Base-by-base conservation (phyloP, 2,888 invertebrate species). In the Drosophila mulleri region DNA sequence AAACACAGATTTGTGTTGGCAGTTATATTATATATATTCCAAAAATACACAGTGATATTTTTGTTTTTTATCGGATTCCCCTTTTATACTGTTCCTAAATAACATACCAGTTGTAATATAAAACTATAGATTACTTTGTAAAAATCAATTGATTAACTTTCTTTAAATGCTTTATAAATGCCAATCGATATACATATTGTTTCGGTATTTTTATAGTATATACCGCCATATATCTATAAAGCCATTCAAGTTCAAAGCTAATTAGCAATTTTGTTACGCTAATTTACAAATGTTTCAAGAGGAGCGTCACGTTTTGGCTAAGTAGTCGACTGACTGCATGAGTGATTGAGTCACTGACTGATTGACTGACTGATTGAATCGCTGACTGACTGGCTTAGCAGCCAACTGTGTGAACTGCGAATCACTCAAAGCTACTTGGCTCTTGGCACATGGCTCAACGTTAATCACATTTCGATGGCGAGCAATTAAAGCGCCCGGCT, bases 391-490 rank as follows among this genome's bases (percentile, higher is more conserved):
- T 35, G 20, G 18, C 18, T 44, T 35, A 18, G 8, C 52, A 9
- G 23, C 23, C 53, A 52, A 44, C 39, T 44, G 65, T 48, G 50
- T 23, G 48, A 42, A 16, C 11, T 32, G 50, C 39, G 48, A 41
- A 29, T 63, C 39, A 48, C 18, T 42, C 32, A 37, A 42, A n/a
- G 59, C 67, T 50, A 56, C 37, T 50, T 65, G 53, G 47, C 65
- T 63, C 60, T 69, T 72, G 72, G 67, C 64, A 68, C 71, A 67
- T 59, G 67, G 69, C 76, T 72, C 50, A 45, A 62, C 47, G 65
- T 76, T 80, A 83, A 83, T 83, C 82, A 83, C 78, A 78, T 61
- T 83, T 75, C 58, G 72, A 75, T 78, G 72, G 59, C 52, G 39
- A 70, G 80, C 69, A 78, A 80, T 80, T 76, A 80, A 80, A 75